Evolutionary conservation across 2,797 vertebrate genomes (phyloP), one percentile per base, ranked within the genome.

Genomic region (Podarcis lilfordi): DNA sequence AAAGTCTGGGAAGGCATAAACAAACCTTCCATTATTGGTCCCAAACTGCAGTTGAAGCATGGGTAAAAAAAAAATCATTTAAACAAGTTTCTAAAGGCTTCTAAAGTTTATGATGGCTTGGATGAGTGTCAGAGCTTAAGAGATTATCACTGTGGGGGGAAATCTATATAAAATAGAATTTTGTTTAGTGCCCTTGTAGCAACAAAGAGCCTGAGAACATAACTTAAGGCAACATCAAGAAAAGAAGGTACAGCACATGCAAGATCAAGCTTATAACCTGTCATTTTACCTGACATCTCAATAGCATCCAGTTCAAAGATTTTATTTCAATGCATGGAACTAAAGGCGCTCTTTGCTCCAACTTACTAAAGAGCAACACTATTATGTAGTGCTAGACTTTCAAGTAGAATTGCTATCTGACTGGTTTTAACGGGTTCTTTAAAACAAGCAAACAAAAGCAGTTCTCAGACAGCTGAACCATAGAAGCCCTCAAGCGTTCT

Each of bases 1-100:
- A 55, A 72, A 89, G 69, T 79, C 29, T 15, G 80, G 85, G 78
- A 69, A 3, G 32, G n/a, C 29, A 76, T 86, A 88, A 84, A 64
- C 23, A 72, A 87, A 77, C 91, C 35, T 92, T 86, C 64, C 69
- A 68, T 88, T 91, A 91, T 27, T 3, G 45, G 89, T 78, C 40
- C 64, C 89, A 43, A 90, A 69, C 21, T 78, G 32, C 66, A 83
- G 88, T 74, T 91, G 77, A 89, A 92, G 29, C 29, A 88, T 76
- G 88, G 9, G 50, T 86, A 29, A 59, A 90, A 89, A 92, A 50
- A 13, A 10, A 10, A 89, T 84, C 79, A 66, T 55, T 78, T 77
- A 84, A 64, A 66, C 6, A 83, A 13, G 86, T 86, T 80, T 80
- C 32, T 79, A 72, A 4, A 84, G 32, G 10, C 13, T 68, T 50